phyloP scores from a whole-genome alignment of 2,113 vertebrate species.

The Pelmatolapia mariae region DNA sequence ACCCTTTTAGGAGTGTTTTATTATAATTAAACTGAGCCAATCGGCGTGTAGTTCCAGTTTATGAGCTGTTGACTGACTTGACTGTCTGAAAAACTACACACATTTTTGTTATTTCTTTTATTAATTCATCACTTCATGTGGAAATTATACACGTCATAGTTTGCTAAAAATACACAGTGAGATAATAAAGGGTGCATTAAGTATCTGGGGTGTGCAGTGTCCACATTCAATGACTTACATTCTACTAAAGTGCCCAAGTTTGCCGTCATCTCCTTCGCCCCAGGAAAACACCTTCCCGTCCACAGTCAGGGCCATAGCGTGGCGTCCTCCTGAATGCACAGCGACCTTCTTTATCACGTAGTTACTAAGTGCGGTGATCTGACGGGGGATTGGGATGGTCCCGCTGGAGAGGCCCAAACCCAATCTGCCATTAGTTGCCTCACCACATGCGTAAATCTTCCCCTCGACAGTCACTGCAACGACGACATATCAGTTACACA shows the following conservation, averaged over 20 bases:
- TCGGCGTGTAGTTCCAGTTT: background rate
- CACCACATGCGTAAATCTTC: slow-evolving; percentile 95
- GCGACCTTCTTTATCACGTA: slow-evolving; percentile 99
- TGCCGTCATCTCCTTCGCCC: slow-evolving; percentile 98
- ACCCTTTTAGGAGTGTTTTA: background rate
- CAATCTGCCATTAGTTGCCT: slow-evolving; percentile 93
- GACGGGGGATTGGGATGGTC: slow-evolving; percentile 92
- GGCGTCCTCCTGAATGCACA: slow-evolving; percentile 97
- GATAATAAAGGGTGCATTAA: background rate
- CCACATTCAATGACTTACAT: slow-evolving; percentile 76
- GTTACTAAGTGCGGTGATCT: slow-evolving; percentile 93
- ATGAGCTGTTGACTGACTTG: background rate
- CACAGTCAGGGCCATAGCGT: slow-evolving; percentile 94
- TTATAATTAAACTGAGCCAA: background rate
- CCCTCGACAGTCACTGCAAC: slow-evolving; percentile 93
- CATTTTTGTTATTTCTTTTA: background rate
- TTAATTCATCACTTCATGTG: background rate
- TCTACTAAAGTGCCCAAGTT: slow-evolving; percentile 97
- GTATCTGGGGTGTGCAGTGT: background rate
- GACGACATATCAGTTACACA: background rate
- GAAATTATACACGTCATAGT: background rate
- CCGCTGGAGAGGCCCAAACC: slow-evolving; percentile 93
- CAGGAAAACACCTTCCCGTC: slow-evolving; percentile 99
- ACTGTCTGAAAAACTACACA: background rate
- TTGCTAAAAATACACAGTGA: background rate